Base-by-base conservation (phyloP, 2,888 invertebrate species). In the Azorinus chamasolen region DNA sequence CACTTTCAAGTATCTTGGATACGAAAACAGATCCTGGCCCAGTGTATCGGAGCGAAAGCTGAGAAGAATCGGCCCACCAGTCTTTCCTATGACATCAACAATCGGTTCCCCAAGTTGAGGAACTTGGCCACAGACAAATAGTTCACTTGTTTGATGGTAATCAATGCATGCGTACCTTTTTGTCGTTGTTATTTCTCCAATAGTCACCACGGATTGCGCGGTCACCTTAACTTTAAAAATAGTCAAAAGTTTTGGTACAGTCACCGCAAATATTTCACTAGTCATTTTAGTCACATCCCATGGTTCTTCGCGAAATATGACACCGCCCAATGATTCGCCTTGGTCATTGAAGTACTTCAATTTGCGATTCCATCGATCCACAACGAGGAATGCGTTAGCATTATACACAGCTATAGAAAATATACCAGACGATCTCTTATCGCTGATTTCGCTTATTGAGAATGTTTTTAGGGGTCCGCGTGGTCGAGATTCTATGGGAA, bases 111-210 rank as follows among this genome's bases (percentile, higher is more conserved):
- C 84, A 58, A 79, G 83, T 20, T 83, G 86, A 1, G 79, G 80
- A 22, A 83, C 83, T 48, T 81, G 79, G 10, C 86, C 83, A 45
- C 86, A 84, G 24, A 86, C 73, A 18, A 82, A 78, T 37, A 55
- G 27, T 43, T 75, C 62, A 24, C 53, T 71, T 5, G 48, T 27
- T 39, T 53, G 64, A 39, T 63, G 68, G 39, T 65, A 81, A 1
- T 71, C 63, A 1, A 81, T 25, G 46, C 74, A 81, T 10, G 78
- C 77, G 51, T 81, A 81, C 27, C 55, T 63, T 14, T 78, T 64
- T 8, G 45, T 50, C 2, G 81, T 81, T n/a, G 59, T 25, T 6
- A 81, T 48, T 3, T 71, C 71, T 20, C 72, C 59, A 6, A 51
- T 74, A 20, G 74, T 69, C 18, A 69, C 57, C 8, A 78, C 58